Base-by-base conservation (phyloP, 2,113 vertebrate species). In the Oncorhynchus nerka region DNA sequence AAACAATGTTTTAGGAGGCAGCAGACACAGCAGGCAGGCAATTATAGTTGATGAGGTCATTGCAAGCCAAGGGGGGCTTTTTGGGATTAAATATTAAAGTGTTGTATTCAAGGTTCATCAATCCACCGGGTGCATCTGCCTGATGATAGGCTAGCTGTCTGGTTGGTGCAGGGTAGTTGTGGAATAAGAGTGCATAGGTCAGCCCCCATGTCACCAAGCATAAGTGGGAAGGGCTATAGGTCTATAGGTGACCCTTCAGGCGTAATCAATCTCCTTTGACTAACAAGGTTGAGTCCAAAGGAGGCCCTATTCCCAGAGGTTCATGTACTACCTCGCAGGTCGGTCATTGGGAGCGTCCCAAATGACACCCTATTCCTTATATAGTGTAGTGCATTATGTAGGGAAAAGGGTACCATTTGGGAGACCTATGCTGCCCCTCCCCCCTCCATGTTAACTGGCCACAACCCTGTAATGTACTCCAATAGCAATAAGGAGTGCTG, bases 61-160 rank as follows among this genome's bases (percentile, higher is more conserved):
- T 24, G 59, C n/a, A 62, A 20, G 32, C 68, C 9, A 45, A 45
- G 11, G 9, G 39, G 39, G 11, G 13, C 3, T 48, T 22, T 55
- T 28, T 57, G 70, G 32, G 12, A 57, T 71, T 3, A 71, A 57
- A 55, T 55, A 71, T 71, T 26, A 1, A 71, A 71, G 70, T 28
- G 70, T 51, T 71, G 48, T 26, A n/a, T 19, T 22, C 4, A 24
- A 51, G 70, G 24, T 28, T 57, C 70, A 39, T 34, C 32, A 34
- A 15, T 4, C 32, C 16, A 3, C 16, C 4, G n/a, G 65, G 65
- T 68, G 30, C 67, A 68, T 30, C 65, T 67, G 30, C 26, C 28
- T 67, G 26, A 67, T 19, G 26, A 4, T 16, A 30, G 6, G 32
- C 20, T 15, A 5, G 15, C 67, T n/a, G 32, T 45, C 30, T 12